These are phyloP conservation scores for Caprella mutica DNA, from an alignment of 2,888 invertebrate genomes.

Conservation along the genomic window DNA sequence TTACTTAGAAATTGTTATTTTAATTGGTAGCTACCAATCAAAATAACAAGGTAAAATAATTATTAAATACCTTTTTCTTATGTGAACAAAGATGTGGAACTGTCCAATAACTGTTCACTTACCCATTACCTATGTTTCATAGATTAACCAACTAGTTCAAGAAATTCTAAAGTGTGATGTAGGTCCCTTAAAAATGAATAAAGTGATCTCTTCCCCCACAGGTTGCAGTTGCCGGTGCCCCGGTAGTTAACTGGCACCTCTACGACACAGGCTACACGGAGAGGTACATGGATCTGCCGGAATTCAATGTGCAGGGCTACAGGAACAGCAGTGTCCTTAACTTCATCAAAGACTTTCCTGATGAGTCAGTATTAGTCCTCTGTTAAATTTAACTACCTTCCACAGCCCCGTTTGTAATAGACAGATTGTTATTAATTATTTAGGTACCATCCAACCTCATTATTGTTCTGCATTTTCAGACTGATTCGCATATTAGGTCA, in stretches of 20 bases:
- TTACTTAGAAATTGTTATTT: no score
- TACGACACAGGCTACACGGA: slow-evolving; percentile 99
- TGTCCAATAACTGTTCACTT: no score
- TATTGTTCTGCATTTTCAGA: not conserved
- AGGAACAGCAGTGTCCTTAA: slow-evolving; percentile 53
- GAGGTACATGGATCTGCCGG: slow-evolving; percentile 84
- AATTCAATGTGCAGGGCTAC: slow-evolving; percentile 66
- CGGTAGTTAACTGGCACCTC: slow-evolving; percentile 90
- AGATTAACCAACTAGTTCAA: no score
- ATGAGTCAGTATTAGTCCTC: slow-evolving; percentile 68
- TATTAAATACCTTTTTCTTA: no score
- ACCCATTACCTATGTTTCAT: not conserved
- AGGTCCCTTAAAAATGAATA: not conserved
- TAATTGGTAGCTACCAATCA: no score
- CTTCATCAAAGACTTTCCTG: slow-evolving; percentile 61
- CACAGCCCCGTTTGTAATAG: no score
- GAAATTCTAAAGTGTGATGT: not conserved
- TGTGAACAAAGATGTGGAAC: no score
- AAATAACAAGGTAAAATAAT: not conserved
- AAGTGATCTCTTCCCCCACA: no score
- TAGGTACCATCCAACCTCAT: no score
- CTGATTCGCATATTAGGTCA: no score
- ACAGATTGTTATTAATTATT: no score
- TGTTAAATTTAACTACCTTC: no score
- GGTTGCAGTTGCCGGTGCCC: slow-evolving; percentile 92